Evolutionary conservation across 2,797 vertebrate species (phyloP).

Genomic region (Artibeus jamaicensis): DNA sequence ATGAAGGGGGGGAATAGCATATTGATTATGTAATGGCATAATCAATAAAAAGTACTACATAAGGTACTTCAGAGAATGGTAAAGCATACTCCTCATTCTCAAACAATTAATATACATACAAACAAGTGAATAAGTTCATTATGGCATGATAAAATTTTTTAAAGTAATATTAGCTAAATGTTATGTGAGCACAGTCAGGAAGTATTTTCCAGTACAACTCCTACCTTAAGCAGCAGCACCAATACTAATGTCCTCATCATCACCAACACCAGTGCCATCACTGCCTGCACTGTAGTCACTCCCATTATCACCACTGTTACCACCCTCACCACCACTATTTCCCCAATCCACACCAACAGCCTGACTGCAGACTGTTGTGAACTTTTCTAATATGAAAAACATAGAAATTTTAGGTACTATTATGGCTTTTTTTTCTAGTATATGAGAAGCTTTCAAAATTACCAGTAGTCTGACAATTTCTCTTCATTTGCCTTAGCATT

Average conservation of each 20-base stretch:
- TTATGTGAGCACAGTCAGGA: background rate
- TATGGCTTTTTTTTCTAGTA: background rate
- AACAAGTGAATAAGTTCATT: background rate
- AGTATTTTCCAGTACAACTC: background rate
- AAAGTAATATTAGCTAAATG: background rate
- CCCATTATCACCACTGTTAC: background rate
- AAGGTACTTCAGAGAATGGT: background rate
- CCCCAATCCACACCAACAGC: background rate
- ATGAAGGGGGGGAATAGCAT: too few species aligned
- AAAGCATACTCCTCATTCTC: background rate
- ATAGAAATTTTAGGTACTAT: background rate
- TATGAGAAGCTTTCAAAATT: background rate
- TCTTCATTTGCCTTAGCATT: background rate
- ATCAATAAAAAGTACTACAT: too few species aligned
- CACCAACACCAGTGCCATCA: fast-evolving
- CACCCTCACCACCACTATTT: background rate
- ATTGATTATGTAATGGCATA: too few species aligned
- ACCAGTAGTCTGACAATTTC: background rate
- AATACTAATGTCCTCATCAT: background rate
- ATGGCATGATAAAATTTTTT: background rate
- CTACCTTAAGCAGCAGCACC: background rate
- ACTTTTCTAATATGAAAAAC: background rate
- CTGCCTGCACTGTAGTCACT: fast-evolving
- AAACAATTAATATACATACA: background rate
- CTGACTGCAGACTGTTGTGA: background rate